These are phyloP conservation scores for Scomber scombrus DNA, from an alignment of 2,113 vertebrate genomes.

Conservation along the genomic window DNA sequence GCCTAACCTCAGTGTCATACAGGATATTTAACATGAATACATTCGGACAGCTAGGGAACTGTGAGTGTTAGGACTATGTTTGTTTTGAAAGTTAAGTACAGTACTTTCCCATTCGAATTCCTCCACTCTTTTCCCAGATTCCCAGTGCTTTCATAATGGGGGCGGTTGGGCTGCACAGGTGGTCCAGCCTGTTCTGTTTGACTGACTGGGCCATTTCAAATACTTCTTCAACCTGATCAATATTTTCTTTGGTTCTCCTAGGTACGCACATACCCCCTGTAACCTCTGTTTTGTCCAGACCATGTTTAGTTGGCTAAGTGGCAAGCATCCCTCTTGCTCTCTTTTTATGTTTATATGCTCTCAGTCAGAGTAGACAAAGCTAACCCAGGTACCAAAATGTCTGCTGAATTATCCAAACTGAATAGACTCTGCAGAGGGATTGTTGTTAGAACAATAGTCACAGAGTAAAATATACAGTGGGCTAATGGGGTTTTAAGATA, in stretches of 20 bases:
- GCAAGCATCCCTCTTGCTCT: conserved; percentile 10
- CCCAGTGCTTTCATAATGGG: conserved; percentile 36
- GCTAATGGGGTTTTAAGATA: conserved; percentile 24
- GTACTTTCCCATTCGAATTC: conserved; percentile 42
- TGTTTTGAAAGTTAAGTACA: conserved; percentile 58
- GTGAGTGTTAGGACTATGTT: background rate
- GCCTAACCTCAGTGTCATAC: background rate
- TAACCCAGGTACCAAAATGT: conserved; percentile 41
- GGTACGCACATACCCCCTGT: conserved; percentile 12
- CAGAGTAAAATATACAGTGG: conserved; percentile 52
- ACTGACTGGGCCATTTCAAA: conserved; percentile 54
- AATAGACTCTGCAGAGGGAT: conserved; percentile 23
- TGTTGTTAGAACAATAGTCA: conserved; percentile 39
- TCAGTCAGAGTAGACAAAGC: conserved; percentile 52
- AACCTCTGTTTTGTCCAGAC: conserved; percentile 40
- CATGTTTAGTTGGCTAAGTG: conserved; percentile 18
- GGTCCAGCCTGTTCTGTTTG: conserved; percentile 58
- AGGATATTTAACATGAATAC: conserved; percentile 30
- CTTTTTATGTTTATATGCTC: conserved; percentile 60
- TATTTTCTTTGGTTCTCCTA: conserved; percentile 66
- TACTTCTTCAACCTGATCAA: conserved; percentile 57
- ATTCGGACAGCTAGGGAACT: conserved; percentile 27
- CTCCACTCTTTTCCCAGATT: conserved; percentile 34
- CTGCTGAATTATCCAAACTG: conserved; percentile 48
- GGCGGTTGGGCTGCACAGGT: conserved; percentile 46